These are phyloP conservation scores for Oryzias dopingdopingensis DNA, from an alignment of 2,797 vertebrate genomes.

Conservation along the genomic window DNA sequence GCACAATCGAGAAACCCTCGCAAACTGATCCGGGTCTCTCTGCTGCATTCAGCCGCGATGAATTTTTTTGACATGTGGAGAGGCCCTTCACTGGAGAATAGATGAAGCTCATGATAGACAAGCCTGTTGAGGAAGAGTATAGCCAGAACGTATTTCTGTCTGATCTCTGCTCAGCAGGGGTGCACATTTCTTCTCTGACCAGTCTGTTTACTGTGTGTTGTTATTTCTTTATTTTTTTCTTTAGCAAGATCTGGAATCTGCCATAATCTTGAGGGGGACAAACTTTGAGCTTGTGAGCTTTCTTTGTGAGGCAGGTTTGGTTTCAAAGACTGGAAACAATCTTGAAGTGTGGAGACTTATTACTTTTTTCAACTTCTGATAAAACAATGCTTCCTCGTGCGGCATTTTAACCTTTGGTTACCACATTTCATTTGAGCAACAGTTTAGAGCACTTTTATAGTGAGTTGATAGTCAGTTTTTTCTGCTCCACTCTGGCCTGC, in stretches of 20 bases:
- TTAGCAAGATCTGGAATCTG: constrained; percentile 36
- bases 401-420: too few relatives aligned
- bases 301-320: constrained; percentile 6
- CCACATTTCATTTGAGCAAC: too few relatives aligned
- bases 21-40: constrained; percentile 50
- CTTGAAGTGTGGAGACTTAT: too few relatives aligned
- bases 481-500: too few relatives aligned
- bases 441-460: too few relatives aligned
- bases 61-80: constrained; percentile 53
- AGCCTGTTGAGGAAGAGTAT: constrained; percentile 44
- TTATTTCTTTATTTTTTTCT: constrained; percentile 8
- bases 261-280: constrained; percentile 15
- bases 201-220: constrained; percentile 14
- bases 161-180: constrained; percentile 41
- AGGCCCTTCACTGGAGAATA: constrained; percentile 44
- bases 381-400: too few relatives aligned
- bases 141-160: constrained; percentile 38
- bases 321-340: too few relatives aligned
- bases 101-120: constrained; percentile 57
- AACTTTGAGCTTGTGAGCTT: constrained; percentile 19
- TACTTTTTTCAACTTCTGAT: too few relatives aligned
- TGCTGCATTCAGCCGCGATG: constrained; percentile 41
- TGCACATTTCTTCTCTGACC: constrained; percentile 52
- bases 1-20: constrained; percentile 56
- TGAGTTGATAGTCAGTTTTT: too few relatives aligned